phyloP scores from a whole-genome alignment of 1,140 invertebrate genomes.

The Ips typographus region DNA sequence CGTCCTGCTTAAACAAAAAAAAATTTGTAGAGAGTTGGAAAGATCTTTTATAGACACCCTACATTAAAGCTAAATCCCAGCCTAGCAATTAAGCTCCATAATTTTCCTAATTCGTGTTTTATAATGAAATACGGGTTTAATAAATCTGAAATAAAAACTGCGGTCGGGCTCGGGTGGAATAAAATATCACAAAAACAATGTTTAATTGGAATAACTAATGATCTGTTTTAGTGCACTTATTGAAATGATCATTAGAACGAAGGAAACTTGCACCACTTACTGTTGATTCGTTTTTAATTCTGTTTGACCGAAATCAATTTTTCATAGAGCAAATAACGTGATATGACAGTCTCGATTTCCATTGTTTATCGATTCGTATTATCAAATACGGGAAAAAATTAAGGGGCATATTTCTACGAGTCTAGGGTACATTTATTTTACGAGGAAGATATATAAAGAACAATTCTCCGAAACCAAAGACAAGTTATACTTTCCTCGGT shows the following conservation, averaged over 20 bases:
- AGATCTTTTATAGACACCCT: background rate
- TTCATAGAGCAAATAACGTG: background rate
- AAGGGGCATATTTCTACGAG: no score
- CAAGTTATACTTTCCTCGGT: background rate
- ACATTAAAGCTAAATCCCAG: no score
- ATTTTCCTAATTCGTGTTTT: background rate
- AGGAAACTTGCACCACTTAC: conserved; percentile 6
- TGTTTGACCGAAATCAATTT: conserved; percentile 4
- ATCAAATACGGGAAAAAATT: no score
- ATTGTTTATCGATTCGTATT: no score
- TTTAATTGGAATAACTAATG: conserved; percentile 22
- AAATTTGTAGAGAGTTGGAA: no score
- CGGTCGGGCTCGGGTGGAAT: background rate
- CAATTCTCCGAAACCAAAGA: no score
- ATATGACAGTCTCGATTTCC: no score
- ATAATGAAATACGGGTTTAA: conserved; percentile 9
- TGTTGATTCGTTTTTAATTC: conserved; percentile 13
- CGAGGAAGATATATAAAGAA: no score
- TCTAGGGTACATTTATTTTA: no score
- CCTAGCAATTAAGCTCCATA: conserved; percentile 4
- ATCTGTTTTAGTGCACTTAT: conserved; percentile 1
- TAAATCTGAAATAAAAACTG: conserved; percentile 10
- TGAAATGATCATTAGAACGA: conserved; percentile 18
- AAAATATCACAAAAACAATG: conserved; percentile 13
- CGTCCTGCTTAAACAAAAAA: no score